phyloP scores from a whole-genome alignment of 2,797 vertebrate species.

The Hydrophis major region DNA sequence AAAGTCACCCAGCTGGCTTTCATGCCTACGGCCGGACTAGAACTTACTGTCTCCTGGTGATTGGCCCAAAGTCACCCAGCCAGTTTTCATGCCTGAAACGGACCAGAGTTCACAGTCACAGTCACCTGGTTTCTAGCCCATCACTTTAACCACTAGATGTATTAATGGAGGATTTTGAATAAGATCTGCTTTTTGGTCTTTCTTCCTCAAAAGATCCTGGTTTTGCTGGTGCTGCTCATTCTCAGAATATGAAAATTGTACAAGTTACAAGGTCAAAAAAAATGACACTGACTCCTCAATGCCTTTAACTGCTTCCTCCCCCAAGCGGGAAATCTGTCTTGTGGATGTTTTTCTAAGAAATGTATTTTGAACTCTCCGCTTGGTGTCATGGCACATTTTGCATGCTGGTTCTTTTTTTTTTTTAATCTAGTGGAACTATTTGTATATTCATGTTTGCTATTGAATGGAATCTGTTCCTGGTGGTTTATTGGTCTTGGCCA shows the following conservation, averaged over 20 bases:
- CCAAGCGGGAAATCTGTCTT: not conserved
- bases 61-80: no score
- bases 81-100: no score
- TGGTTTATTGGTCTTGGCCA: not conserved
- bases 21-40: no score
- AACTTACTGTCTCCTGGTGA: not conserved
- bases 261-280: not conserved
- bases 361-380: not conserved
- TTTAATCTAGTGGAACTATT: not conserved
- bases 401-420: not conserved
- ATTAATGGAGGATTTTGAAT: not conserved
- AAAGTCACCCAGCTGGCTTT: no score
- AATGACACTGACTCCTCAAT: not conserved
- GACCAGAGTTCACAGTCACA: no score
- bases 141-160: not conserved
- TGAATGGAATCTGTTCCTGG: not conserved
- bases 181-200: not conserved
- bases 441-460: not conserved
- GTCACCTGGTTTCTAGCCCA: not conserved
- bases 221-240: no score
- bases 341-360: not conserved
- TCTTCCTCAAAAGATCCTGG: not conserved
- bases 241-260: not conserved
- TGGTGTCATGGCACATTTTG: not conserved
- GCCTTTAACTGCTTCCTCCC: not conserved